Percentiles rank a stretch among this genome's conserved stretches.
Conservation (phyloP, 2,113 vertebrate genomes). For the Sminthopsis crassicaudata region DNA sequence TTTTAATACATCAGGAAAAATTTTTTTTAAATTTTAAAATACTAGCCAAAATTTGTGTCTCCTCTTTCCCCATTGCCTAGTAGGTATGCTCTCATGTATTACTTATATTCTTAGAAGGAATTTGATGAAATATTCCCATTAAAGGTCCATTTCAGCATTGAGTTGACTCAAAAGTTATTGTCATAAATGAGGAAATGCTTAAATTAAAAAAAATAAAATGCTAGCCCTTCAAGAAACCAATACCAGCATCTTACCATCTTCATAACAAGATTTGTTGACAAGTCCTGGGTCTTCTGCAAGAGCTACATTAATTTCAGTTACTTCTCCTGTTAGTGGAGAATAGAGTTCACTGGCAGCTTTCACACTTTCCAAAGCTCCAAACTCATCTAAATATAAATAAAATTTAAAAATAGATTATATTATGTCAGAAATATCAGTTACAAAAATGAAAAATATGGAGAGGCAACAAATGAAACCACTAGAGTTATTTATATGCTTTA, state of each 20-base stretch:
- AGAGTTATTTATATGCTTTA: neutral
- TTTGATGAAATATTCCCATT: constrained; percentile 15
- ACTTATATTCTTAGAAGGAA: neutral
- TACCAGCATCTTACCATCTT: constrained; percentile 90
- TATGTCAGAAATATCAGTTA: constrained; percentile 30
- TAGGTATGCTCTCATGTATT: neutral
- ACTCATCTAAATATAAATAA: constrained; percentile 92
- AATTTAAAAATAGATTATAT: constrained; percentile 42
- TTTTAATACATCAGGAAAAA: neutral
- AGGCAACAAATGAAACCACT: neutral
- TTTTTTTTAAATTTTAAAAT: no score
- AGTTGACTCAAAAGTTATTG: neutral
- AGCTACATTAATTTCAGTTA: constrained; percentile 92
- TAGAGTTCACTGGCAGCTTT: constrained; percentile 99
- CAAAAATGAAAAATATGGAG: constrained; percentile 19
- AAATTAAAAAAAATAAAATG: constrained; percentile 30
- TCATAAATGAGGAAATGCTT: constrained; percentile 5
- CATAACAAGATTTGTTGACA: constrained; percentile 98
- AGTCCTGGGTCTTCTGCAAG: constrained; percentile 95
- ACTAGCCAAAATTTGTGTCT: neutral
- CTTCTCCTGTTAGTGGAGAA: constrained; percentile 95
- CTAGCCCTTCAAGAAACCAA: constrained; percentile 29
- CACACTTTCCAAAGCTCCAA: constrained; percentile 98
- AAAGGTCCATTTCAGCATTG: constrained; percentile 26
- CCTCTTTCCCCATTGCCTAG: neutral